Evolutionary conservation across 2,113 vertebrate genomes (phyloP).

Genomic region (Nothocercus nigrocapillus): DNA sequence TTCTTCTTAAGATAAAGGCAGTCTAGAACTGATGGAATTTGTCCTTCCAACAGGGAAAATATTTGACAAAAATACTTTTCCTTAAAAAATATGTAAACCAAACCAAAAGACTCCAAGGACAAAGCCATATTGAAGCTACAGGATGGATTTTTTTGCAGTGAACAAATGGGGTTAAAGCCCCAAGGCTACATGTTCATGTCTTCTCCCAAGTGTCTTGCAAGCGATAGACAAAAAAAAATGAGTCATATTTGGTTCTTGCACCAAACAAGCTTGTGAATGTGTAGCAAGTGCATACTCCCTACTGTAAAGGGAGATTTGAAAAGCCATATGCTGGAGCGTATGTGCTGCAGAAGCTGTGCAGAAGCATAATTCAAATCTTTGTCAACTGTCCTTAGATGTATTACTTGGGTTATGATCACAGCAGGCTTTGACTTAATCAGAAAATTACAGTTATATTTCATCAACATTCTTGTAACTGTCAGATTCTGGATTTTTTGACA

Average conservation of each 20-base stretch:
- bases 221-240: not conserved
- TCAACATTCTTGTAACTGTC: not conserved
- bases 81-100: not conserved
- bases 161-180: slow-evolving; percentile 15
- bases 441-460: not conserved
- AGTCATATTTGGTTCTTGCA: not conserved
- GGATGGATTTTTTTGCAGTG: not conserved
- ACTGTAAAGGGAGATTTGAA: not conserved
- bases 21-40: not conserved
- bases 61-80: not conserved
- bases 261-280: not conserved
- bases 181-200: not conserved
- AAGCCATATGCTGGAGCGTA: slow-evolving; percentile 33
- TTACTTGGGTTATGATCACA: not conserved
- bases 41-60: not conserved
- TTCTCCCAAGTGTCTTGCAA: slow-evolving; percentile 2
- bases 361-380: slow-evolving; percentile 2
- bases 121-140: slow-evolving; percentile 7
- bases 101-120: not conserved
- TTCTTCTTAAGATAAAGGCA: not conserved
- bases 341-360: slow-evolving; percentile 25
- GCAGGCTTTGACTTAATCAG: not conserved
- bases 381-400: not conserved
- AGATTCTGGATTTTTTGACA: not conserved
- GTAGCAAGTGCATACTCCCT: not conserved